Base-by-base conservation (phyloP, 2,888 invertebrate genomes). In the Phyllotreta cruciferae region DNA sequence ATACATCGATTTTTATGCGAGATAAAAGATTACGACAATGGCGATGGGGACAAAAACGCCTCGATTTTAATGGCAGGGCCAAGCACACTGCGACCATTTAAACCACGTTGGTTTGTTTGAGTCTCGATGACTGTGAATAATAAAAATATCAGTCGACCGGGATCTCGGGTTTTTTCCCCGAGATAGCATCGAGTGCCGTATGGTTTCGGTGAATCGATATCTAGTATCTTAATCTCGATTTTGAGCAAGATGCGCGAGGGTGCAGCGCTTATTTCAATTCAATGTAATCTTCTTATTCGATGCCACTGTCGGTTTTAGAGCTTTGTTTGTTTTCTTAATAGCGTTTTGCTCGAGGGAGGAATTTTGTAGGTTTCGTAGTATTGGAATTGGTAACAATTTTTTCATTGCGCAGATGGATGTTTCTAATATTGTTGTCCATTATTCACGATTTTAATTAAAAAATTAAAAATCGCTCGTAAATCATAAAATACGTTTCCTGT, bases 21-120 rank as follows among this genome's bases (percentile, higher is more conserved):
- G 67, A 69, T 69, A 69, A 69, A 67, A 64, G 54, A 58, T 49
- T 42, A 62, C 42, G 60, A 67, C 64, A 67, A 70, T 64, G 54
- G 64, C 42, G 24, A 24, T 60, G 53, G 41, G 69, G 66, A 56
- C 64, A 64, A 66, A 64, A 66, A 62, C 62, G 61, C 63, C n/a
- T 62, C 54, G 61, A 52, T 52, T 55, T 64, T 65, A 64, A 66
- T 64, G 62, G 63, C 52, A 57, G 60, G 56, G 60, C 65, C 62
- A 57, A 24, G 4, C 24, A 63, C 61, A 64, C 53, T 64, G 64
- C 57, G 64, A 47, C 57, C 57, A 57, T 64, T 57, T 57, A 53
- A 54, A 64, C 64, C 60, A 64, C 64, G 60, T 66, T 56, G 63
- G 62, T 60, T 60, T 62, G 63, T 66, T 63, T 63, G 56, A 60